Evolutionary conservation across 92 coral and sea anemone genomes (phyloP).

Genomic region (Porites evermanni): DNA sequence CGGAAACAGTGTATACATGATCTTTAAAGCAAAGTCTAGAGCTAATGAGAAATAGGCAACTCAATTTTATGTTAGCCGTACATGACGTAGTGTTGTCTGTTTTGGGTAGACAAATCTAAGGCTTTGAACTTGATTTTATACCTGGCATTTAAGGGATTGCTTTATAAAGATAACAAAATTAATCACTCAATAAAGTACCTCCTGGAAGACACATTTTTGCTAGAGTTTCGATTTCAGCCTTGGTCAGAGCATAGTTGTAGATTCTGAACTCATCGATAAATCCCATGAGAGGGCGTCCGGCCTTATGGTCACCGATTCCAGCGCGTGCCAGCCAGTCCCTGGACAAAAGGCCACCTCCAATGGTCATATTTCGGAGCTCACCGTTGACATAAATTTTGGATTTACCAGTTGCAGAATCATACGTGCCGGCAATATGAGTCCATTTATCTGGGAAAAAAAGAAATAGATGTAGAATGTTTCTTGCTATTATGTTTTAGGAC

Average conservation of each 20-base stretch:
- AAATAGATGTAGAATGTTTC: no score
- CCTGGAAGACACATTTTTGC: slow-evolving; percentile 76
- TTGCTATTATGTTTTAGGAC: no score
- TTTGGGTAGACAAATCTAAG: no score
- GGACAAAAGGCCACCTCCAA: slow-evolving; percentile 86
- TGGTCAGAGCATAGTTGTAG: slow-evolving; percentile 93
- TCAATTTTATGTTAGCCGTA: no score
- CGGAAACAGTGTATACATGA: no score
- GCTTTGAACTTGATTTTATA: no score
- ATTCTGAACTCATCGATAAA: slow-evolving; percentile 96
- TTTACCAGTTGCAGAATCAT: slow-evolving; percentile 92
- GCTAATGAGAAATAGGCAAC: no score
- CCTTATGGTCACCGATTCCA: slow-evolving; percentile 99
- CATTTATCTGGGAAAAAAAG: slow-evolving; percentile 65
- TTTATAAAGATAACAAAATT: background rate
- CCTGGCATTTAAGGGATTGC: background rate
- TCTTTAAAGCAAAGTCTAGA: no score
- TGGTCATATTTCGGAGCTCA: slow-evolving; percentile 95
- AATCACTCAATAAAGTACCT: background rate
- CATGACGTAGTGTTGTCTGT: no score
- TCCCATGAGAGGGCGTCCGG: slow-evolving; percentile 90
- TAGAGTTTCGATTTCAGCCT: slow-evolving; percentile 72
- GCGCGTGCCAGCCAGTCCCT: slow-evolving; percentile 97
- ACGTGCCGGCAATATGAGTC: slow-evolving; percentile 96
- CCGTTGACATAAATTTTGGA: slow-evolving; percentile 94